These are phyloP conservation scores for Dyspetes luteomarginatus DNA, from an alignment of 2,888 invertebrate species.

Conservation along the genomic window DNA sequence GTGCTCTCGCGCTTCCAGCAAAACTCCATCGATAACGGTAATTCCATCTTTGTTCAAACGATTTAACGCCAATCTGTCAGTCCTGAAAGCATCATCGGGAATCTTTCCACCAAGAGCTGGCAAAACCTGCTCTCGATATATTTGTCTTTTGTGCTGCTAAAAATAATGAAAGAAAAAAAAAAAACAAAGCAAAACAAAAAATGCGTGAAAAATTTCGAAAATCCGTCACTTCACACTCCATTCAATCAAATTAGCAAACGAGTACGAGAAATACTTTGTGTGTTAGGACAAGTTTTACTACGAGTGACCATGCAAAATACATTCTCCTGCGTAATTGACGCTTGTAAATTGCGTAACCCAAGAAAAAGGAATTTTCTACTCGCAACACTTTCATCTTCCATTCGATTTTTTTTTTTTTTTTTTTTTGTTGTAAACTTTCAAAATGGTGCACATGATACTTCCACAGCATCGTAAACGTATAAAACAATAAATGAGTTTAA, in stretches of 20 bases:
- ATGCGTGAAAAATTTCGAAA: not conserved
- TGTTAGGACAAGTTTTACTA: no score
- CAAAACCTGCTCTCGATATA: constrained; percentile 87
- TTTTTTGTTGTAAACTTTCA: not conserved
- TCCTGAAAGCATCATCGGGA: constrained; percentile 87
- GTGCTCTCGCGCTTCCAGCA: constrained; percentile 83
- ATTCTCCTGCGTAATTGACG: constrained; percentile 24
- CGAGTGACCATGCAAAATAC: not conserved
- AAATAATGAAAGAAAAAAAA: not conserved
- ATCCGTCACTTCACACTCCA: not conserved
- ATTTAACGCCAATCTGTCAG: constrained; percentile 86
- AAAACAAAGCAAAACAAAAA: not conserved
- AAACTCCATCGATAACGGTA: constrained; percentile 86
- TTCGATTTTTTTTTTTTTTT: no score
- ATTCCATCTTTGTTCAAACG: constrained; percentile 87
- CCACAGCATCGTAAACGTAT: no score
- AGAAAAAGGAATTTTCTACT: constrained; percentile 17
- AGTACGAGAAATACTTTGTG: not conserved
- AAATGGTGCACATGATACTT: no score
- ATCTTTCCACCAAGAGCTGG: constrained; percentile 87
- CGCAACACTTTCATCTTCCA: not conserved
- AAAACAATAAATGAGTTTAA: not conserved
- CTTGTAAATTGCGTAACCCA: constrained; percentile 33
- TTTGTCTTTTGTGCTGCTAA: constrained; percentile 86
- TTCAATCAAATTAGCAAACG: not conserved